Conservation (phyloP, 2,888 invertebrate species). For the Parnassius orleans region DNA sequence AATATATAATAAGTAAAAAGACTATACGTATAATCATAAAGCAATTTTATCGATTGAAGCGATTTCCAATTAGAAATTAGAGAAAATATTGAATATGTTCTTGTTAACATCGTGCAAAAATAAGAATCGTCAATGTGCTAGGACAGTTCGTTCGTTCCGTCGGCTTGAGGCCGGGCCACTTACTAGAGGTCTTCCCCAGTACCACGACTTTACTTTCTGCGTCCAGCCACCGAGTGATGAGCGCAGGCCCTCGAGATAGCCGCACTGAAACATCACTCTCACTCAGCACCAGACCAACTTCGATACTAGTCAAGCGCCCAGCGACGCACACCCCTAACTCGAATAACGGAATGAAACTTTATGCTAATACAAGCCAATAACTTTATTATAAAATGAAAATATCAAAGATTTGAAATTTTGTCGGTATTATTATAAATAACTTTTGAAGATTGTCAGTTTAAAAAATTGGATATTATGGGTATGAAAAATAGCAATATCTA, state of each 20-base stretch:
- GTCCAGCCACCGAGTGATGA: conserved; percentile 97
- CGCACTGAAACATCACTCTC: conserved; percentile 88
- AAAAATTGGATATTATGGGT: conserved; percentile 29
- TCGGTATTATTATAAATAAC: background rate
- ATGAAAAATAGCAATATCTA: conserved; percentile 25
- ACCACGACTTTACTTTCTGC: conserved; percentile 98
- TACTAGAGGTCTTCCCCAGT: conserved; percentile 98
- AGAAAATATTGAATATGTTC: conserved; percentile 39
- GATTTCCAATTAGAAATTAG: conserved; percentile 56
- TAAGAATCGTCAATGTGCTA: conserved; percentile 76
- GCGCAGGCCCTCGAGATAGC: conserved; percentile 96
- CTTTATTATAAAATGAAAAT: background rate
- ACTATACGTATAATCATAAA: conserved; percentile 63
- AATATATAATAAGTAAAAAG: conserved; percentile 58
- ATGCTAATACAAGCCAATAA: conserved; percentile 18
- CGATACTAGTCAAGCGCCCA: conserved; percentile 38
- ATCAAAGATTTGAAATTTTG: background rate
- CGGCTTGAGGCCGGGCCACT: conserved; percentile 83
- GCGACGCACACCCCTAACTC: conserved; percentile 33
- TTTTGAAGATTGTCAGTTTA: background rate
- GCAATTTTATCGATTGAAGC: conserved; percentile 72
- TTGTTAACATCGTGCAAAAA: conserved; percentile 71
- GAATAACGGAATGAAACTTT: background rate
- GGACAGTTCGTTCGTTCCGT: conserved; percentile 69
- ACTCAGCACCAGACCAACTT: conserved; percentile 63